Conservation (phyloP, 2,797 vertebrate genomes). For the Cottoperca gobio region DNA sequence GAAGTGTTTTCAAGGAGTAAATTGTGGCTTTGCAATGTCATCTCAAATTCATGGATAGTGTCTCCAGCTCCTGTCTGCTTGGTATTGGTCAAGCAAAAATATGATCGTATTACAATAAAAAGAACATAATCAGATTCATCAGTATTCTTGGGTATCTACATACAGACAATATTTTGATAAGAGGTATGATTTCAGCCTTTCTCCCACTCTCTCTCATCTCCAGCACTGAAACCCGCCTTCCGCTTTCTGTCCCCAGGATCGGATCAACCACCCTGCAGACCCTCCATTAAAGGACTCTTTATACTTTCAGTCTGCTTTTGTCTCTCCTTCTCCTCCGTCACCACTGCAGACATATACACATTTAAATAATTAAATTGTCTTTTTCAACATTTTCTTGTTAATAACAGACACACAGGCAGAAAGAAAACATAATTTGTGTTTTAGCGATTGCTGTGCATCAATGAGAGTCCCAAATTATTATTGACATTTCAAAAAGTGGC, state of each 20-base stretch:
- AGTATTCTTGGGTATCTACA: constrained; percentile 7
- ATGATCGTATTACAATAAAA: neutral
- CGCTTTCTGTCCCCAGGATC: neutral
- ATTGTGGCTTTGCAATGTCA: too few species aligned
- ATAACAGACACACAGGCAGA: neutral
- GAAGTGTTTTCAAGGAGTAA: too few species aligned
- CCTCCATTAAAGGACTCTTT: constrained; percentile 16
- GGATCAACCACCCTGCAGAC: constrained; percentile 10
- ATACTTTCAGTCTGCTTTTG: neutral
- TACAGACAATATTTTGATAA: neutral
- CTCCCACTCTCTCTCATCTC: neutral
- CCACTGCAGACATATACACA: neutral
- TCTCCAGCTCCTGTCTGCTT: neutral
- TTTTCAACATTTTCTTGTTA: neutral
- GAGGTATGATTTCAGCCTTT: neutral
- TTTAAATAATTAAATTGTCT: constrained; percentile 6
- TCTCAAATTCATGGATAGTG: neutral
- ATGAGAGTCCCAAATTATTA: constrained; percentile 14
- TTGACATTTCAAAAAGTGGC: constrained; percentile 44
- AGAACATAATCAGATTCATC: neutral
- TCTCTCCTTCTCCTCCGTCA: neutral
- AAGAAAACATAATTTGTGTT: constrained; percentile 2
- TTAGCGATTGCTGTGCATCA: neutral
- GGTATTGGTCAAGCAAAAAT: neutral
- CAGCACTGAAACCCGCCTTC: neutral